Conservation (phyloP, 2,797 vertebrate species). For the Onychomys torridus region DNA sequence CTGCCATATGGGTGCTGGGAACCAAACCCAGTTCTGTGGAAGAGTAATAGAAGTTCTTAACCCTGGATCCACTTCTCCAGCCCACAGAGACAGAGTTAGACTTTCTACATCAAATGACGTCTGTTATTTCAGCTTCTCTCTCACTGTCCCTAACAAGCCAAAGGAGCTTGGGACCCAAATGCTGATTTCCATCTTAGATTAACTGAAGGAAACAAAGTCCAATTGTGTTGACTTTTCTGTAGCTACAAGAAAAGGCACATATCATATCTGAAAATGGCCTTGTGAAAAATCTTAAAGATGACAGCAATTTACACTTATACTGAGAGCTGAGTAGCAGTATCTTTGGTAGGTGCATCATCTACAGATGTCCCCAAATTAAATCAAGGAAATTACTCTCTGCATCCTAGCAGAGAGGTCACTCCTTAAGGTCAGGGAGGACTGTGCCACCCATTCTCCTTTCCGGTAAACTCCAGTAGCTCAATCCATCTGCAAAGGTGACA, state of each 20-base stretch:
- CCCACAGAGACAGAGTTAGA: not conserved
- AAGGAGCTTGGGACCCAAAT: not conserved
- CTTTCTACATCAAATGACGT: not conserved
- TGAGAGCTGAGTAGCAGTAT: not conserved
- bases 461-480: not conserved
- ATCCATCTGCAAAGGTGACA: not conserved
- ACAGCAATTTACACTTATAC: not conserved
- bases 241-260: conserved; percentile 8
- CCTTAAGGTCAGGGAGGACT: not conserved
- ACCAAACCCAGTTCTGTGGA: not conserved
- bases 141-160: not conserved
- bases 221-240: not conserved
- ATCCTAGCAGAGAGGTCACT: not conserved
- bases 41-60: not conserved
- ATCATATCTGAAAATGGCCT: not conserved
- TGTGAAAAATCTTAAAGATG: not conserved
- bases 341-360: not conserved
- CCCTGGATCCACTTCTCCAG: not conserved
- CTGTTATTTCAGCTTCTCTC: not conserved
- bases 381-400: not conserved
- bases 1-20: not conserved
- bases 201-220: not conserved
- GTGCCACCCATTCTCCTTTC: not conserved
- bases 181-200: not conserved
- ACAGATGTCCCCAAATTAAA: not conserved